A percentile compares a stretch with the other conserved stretches of the same genome.
phyloP scores from a whole-genome alignment of 2,888 invertebrate species.

The Andrena marginata region DNA sequence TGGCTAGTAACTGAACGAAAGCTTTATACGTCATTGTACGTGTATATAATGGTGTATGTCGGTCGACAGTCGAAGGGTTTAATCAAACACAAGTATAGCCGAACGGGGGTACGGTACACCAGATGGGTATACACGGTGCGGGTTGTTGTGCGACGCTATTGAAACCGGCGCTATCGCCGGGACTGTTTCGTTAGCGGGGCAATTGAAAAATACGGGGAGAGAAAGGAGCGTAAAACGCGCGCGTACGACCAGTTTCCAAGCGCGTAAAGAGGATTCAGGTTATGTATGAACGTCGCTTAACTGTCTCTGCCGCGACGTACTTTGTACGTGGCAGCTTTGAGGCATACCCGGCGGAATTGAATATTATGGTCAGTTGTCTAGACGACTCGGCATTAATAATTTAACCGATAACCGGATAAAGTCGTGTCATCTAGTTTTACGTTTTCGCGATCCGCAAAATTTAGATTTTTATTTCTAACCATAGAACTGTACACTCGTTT shows the following conservation, averaged over 20 bases:
- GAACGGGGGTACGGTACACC: slow-evolving; percentile 33
- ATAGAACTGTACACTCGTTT: too few relatives aligned
- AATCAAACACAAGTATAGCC: slow-evolving; percentile 71
- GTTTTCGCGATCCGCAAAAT: background rate
- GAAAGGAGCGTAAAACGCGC: slow-evolving; percentile 66
- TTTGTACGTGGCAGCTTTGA: slow-evolving; percentile 5
- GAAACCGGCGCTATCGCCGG: slow-evolving; percentile 66
- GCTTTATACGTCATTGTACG: slow-evolving; percentile 68
- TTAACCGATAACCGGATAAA: slow-evolving; percentile 11
- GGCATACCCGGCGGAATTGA: slow-evolving; percentile 25
- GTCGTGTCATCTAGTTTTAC: background rate
- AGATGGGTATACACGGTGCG: slow-evolving; percentile 60
- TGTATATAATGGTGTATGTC: slow-evolving; percentile 53
- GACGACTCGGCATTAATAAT: slow-evolving; percentile 27
- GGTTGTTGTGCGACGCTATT: slow-evolving; percentile 66
- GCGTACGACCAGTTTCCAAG: slow-evolving; percentile 61
- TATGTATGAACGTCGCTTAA: slow-evolving; percentile 50
- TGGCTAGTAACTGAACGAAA: slow-evolving; percentile 53
- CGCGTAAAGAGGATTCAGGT: slow-evolving; percentile 70
- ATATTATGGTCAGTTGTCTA: slow-evolving; percentile 42
- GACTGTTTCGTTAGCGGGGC: slow-evolving; percentile 75
- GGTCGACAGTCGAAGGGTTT: slow-evolving; percentile 67
- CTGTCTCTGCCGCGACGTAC: slow-evolving; percentile 22
- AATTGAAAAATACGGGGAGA: slow-evolving; percentile 76
- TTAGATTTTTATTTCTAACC: background rate